Percentiles rank a stretch among this genome's conserved stretches.
phyloP scores from a whole-genome alignment of 2,888 invertebrate species.

The Noctuana brunneofusca region DNA sequence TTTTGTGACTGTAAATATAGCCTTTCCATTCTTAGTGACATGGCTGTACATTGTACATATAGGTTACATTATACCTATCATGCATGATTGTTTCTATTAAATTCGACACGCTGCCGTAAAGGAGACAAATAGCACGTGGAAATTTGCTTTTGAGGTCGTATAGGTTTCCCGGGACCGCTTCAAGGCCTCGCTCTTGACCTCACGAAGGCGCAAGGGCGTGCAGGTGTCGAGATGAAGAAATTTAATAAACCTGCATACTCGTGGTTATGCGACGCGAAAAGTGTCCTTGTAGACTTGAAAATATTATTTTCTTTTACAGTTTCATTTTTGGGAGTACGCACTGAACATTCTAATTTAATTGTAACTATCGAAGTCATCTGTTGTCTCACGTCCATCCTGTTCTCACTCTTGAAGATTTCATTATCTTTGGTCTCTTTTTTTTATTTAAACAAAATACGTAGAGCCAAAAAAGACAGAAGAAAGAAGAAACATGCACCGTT shows the following conservation, averaged over 20 bases:
- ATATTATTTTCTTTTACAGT: neutral
- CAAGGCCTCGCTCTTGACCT: conserved; percentile 27
- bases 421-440: no score
- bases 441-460: no score
- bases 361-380: no score
- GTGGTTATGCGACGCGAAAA: neutral
- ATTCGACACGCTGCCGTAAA: neutral
- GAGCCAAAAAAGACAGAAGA: no score
- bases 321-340: neutral
- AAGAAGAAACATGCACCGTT: no score
- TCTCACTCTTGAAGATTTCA: no score
- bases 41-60: no score
- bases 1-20: no score
- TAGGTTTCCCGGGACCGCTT: neutral
- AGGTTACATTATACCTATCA: no score
- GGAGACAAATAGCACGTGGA: neutral
- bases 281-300: neutral
- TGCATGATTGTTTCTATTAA: neutral
- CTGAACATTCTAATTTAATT: no score
- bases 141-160: neutral
- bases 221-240: conserved; percentile 19
- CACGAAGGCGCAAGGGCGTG: conserved; percentile 2
- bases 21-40: no score
- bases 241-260: neutral
- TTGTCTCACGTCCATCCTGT: no score